These are phyloP conservation scores for Brachionichthys hirsutus DNA, from an alignment of 2,113 vertebrate species.

Conservation along the genomic window DNA sequence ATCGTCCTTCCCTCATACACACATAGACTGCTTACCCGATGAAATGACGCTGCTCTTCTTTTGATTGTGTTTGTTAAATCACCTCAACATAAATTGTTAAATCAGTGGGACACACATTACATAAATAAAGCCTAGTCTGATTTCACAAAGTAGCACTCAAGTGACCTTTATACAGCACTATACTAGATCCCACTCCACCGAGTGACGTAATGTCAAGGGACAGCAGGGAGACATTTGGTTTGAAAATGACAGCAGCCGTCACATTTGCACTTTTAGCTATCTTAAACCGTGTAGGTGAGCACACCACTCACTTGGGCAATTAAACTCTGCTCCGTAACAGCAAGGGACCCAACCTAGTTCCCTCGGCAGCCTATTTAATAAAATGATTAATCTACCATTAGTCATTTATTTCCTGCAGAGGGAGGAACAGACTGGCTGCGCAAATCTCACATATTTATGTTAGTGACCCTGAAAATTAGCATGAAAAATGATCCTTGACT, in stretches of 20 bases:
- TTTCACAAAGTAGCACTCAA: not conserved
- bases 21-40: not conserved
- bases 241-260: slow-evolving; percentile 52
- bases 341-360: slow-evolving; percentile 26
- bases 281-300: slow-evolving; percentile 43
- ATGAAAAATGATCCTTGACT: not conserved
- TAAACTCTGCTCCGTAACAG: slow-evolving; percentile 56
- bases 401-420: slow-evolving; percentile 43
- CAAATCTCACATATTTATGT: not conserved
- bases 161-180: slow-evolving; percentile 29
- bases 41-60: not conserved
- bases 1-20: slow-evolving; percentile 1
- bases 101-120: not conserved
- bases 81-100: not conserved
- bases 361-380: slow-evolving; percentile 42
- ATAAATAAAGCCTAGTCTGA: slow-evolving; percentile 1
- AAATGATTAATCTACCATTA: slow-evolving; percentile 57
- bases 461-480: not conserved
- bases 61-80: not conserved
- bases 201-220: slow-evolving; percentile 61
- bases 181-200: slow-evolving; percentile 46
- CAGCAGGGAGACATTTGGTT: slow-evolving; percentile 50
- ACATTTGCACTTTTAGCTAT: slow-evolving; percentile 9
- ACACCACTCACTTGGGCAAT: slow-evolving; percentile 39
- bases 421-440: slow-evolving; percentile 9